A percentile compares a stretch with the other conserved stretches of the same genome.
phyloP scores from a whole-genome alignment of 2,888 invertebrate species.

The Cryptus armator region DNA sequence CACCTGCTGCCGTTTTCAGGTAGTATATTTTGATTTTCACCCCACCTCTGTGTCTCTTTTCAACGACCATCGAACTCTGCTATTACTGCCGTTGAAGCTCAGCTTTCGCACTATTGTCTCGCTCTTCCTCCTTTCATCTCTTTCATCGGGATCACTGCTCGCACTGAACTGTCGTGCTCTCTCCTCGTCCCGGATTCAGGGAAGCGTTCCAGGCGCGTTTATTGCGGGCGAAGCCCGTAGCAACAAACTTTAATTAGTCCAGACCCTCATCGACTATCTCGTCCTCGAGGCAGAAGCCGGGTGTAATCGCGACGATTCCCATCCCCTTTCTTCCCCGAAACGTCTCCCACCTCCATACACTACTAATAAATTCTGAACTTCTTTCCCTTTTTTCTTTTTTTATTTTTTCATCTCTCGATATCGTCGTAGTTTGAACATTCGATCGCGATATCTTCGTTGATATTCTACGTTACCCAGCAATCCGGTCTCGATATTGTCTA shows the following conservation, averaged over 20 bases:
- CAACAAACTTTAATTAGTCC: conserved; percentile 76
- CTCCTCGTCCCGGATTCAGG: conserved; percentile 9
- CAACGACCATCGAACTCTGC: conserved; percentile 52
- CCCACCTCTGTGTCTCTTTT: conserved; percentile 49
- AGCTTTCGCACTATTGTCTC: conserved; percentile 36
- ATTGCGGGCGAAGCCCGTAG: conserved; percentile 65
- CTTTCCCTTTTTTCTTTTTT: conserved; percentile 47
- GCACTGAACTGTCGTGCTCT: conserved; percentile 27
- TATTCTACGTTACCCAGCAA: background rate
- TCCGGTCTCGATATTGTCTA: conserved; percentile 5
- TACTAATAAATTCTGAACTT: conserved; percentile 57
- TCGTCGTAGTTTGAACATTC: conserved; percentile 15
- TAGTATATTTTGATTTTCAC: conserved; percentile 68
- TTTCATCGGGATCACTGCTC: conserved; percentile 31
- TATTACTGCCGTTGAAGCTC: conserved; percentile 53
- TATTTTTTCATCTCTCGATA: conserved; percentile 21
- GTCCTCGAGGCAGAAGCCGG: conserved; percentile 53
- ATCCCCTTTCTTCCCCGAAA: conserved; percentile 15
- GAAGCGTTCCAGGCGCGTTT: conserved; percentile 26
- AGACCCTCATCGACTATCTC: conserved; percentile 64
- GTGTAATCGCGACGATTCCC: conserved; percentile 60
- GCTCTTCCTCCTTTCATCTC: conserved; percentile 24
- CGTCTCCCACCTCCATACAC: conserved; percentile 14
- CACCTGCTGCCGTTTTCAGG: conserved; percentile 57
- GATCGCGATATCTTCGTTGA: conserved; percentile 22